Base-by-base conservation (phyloP, 92 coral and sea anemone species). In the Parazoanthus darwini region DNA sequence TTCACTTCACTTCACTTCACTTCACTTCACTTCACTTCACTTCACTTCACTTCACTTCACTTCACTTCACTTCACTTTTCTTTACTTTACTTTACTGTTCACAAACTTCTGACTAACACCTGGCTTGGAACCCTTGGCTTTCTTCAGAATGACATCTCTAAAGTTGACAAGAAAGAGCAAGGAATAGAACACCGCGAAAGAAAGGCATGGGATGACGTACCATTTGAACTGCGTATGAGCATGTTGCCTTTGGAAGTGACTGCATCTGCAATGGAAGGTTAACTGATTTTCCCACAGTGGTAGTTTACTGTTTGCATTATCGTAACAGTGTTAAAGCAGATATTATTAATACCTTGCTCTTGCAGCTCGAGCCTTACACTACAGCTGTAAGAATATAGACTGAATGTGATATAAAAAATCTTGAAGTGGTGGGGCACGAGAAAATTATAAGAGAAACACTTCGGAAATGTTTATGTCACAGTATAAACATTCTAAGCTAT, bases 251-350 rank as follows among this genome's bases (percentile, higher is more conserved):
- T 97, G 80, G 99, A 97, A 82, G 96, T 88, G 36, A 97, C 99
- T 18, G 94, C 99, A 4, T 97, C 99, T 20, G 98, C 96, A 18
- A 97, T 97, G 99, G 99, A 97, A 92, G 99, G 99, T 97, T 87
- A 43, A 58, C 38, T 8, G 11, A n/a, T 5, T 79, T 37, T n/a
- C 6, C 70, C 25, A 63, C 25, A 18, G 25, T 50, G 22, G 25
- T 83, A 16, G 22, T 22, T 75, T 84, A 5, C 35, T 51, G 29
- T 59, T 54, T 0, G 9, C 2, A 54, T 14, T 54, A 14, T 54
- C 59, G 59, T 54, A 4, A 14, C 16, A 54, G 59, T 54, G 59
- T 54, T 13, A 1, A 54, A 11, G 18, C 0, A 11, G 59, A 54
- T 54, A 54, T 54, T 14, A 54, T 11, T 0, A 14, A 54, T 54